phyloP scores from a whole-genome alignment of 2,888 invertebrate species.

The Steinernema scapterisci region DNA sequence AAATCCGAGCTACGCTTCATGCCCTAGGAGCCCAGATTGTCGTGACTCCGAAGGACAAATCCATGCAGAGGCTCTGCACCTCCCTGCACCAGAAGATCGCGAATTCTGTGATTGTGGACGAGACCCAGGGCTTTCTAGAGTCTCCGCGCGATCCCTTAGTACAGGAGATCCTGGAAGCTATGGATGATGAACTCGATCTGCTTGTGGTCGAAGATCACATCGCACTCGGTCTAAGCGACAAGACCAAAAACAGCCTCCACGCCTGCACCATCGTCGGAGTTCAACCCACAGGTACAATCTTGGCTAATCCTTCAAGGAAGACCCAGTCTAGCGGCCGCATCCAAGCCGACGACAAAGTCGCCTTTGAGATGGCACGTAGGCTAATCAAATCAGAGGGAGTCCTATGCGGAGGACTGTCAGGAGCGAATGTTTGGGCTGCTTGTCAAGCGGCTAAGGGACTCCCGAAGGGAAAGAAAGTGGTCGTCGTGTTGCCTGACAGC shows the following conservation, averaged over 20 bases:
- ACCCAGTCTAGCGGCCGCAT: no score
- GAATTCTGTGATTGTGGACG: conserved; percentile 88
- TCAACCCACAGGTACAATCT: no score
- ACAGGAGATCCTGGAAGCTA: conserved; percentile 43
- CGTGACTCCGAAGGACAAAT: conserved; percentile 90
- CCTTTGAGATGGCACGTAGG: conserved; percentile 82
- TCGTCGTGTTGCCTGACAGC: conserved; percentile 88
- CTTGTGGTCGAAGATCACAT: conserved; percentile 44
- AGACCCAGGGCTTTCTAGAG: conserved; percentile 69
- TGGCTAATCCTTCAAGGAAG: no score
- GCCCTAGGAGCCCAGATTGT: conserved; percentile 92
- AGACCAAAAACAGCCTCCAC: no score
- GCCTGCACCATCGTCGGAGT: no score
- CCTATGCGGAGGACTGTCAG: conserved; percentile 71
- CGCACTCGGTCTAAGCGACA: no score
- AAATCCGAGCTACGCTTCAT: conserved; percentile 84
- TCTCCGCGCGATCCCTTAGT: background rate
- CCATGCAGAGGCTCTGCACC: no score
- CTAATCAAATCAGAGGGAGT: conserved; percentile 90
- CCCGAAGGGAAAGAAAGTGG: conserved; percentile 77
- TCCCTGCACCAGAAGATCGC: conserved; percentile 82
- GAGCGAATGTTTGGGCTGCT: conserved; percentile 64
- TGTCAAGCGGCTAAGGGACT: conserved; percentile 73
- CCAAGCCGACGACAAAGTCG: conserved; percentile 70
- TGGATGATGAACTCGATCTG: conserved; percentile 46